phyloP scores from a whole-genome alignment of 2,797 vertebrate genomes.

The Euphonia xanthogaster region DNA sequence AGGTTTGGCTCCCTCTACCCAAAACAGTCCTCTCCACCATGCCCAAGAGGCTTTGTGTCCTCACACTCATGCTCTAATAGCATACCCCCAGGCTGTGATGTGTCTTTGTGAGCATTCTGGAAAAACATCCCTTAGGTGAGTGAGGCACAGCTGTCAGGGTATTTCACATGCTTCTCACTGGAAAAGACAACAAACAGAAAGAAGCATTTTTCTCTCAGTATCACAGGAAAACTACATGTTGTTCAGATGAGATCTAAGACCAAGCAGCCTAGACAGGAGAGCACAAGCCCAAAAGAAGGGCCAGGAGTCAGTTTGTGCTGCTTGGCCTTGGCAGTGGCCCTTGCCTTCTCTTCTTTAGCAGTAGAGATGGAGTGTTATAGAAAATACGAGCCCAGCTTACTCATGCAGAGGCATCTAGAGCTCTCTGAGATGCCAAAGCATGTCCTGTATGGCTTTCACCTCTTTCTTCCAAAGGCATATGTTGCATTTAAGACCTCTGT shows the following conservation, averaged over 20 bases:
- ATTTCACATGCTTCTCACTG: background rate
- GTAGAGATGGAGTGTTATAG: background rate
- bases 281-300: background rate
- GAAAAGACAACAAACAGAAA: background rate
- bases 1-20: background rate
- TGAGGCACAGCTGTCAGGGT: background rate
- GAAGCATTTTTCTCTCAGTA: background rate
- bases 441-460: background rate
- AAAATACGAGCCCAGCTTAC: background rate
- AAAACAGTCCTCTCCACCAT: background rate
- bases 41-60: background rate
- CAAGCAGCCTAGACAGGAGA: background rate
- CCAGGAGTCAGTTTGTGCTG: background rate
- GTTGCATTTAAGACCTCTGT: background rate
- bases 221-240: background rate
- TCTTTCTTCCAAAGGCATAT: background rate
- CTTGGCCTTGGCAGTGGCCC: background rate
- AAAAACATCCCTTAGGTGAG: background rate
- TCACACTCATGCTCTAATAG: background rate
- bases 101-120: background rate
- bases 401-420: background rate
- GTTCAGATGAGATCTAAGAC: background rate
- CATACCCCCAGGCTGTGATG: fast-evolving
- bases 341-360: background rate
- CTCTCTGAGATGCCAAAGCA: background rate